phyloP scores from a whole-genome alignment of 2,888 invertebrate genomes.

The Parnassius glacialis region DNA sequence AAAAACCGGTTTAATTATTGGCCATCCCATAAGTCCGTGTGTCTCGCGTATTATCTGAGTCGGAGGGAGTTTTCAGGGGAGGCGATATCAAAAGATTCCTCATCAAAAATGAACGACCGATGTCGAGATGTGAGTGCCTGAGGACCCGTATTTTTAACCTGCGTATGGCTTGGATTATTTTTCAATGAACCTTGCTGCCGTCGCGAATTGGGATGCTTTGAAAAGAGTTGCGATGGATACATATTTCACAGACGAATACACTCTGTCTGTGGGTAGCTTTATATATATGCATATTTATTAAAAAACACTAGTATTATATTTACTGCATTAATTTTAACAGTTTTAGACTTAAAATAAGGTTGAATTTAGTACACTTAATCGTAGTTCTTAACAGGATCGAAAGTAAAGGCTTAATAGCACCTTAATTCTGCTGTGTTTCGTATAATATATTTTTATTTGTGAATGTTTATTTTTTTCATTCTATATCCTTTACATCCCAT shows the following conservation, averaged over 20 bases:
- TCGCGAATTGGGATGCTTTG: conserved; percentile 32
- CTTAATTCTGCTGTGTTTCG: no score
- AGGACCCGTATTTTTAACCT: conserved; percentile 47
- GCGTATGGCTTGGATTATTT: conserved; percentile 47
- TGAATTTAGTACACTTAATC: no score
- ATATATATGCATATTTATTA: no score
- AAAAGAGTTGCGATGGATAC: conserved; percentile 11
- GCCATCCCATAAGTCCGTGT: conserved; percentile 35
- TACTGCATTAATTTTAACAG: no score
- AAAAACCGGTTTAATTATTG: neutral
- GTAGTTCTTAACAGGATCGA: no score
- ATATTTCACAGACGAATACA: conserved; percentile 5
- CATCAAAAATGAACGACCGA: conserved; percentile 74
- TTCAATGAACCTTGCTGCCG: conserved; percentile 41
- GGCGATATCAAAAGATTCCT: conserved; percentile 74
- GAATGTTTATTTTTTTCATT: no score
- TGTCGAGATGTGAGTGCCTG: conserved; percentile 57
- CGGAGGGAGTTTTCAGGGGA: conserved; percentile 43
- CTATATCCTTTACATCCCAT: no score
- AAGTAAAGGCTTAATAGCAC: no score
- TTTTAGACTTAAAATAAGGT: no score
- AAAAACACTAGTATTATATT: no score
- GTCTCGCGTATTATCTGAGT: conserved; percentile 57
- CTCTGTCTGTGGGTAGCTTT: neutral
- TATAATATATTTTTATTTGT: no score